Percentiles rank a stretch among this genome's conserved stretches.
phyloP scores from a whole-genome alignment of 2,888 invertebrate species.

The Cerastis leucographa region DNA sequence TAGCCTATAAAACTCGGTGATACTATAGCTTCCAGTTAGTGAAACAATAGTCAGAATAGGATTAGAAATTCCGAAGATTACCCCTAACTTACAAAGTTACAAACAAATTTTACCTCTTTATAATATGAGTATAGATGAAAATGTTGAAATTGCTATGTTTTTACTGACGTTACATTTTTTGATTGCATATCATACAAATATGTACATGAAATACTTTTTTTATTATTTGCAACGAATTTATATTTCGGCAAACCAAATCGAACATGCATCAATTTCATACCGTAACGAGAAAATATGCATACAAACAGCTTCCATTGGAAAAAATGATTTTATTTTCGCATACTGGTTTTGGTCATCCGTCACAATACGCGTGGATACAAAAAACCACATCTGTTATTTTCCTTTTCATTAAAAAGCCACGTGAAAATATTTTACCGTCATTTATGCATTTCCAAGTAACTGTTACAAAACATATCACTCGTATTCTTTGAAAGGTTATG shows the following conservation, averaged over 20 bases:
- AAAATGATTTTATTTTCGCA: slow-evolving; percentile 16
- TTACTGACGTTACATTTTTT: not conserved
- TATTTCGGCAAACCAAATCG: slow-evolving; percentile 21
- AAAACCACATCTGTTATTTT: slow-evolving; percentile 18
- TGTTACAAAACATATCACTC: not conserved
- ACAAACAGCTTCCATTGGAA: slow-evolving; percentile 20
- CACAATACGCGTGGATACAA: slow-evolving; percentile 6
- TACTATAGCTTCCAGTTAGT: no score
- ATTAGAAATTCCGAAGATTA: no score
- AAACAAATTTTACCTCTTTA: no score
- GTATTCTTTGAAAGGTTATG: not conserved
- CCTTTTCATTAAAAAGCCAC: not conserved
- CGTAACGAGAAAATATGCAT: slow-evolving; percentile 48
- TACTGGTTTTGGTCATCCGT: slow-evolving; percentile 14
- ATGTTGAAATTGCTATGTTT: not conserved
- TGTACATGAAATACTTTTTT: slow-evolving; percentile 12
- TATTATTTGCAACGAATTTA: slow-evolving; percentile 19
- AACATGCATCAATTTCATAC: slow-evolving; percentile 23
- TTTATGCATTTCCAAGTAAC: not conserved
- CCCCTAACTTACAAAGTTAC: no score
- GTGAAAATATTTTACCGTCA: not conserved
- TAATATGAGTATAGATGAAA: no score
- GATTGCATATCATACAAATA: slow-evolving; percentile 18
- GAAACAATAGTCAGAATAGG: no score
- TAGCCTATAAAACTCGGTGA: no score